A percentile compares a stretch with the other conserved stretches of the same genome.
Evolutionary conservation across 2,797 vertebrate genomes (phyloP).

Genomic region (Lacerta agilis): DNA sequence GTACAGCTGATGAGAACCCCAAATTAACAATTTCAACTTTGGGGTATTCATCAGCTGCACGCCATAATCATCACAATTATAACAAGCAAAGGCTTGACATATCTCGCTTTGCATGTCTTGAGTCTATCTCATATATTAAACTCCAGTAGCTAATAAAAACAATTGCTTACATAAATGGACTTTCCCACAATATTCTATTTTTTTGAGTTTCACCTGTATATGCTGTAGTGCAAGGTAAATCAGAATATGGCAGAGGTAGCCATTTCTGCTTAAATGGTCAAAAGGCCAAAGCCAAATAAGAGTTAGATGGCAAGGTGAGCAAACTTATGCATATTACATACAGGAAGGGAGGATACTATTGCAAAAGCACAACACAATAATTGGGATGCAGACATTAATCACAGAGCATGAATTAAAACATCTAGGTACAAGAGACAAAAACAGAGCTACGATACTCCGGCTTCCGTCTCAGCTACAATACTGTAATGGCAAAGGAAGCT

Average conservation of each 20-base stretch:
- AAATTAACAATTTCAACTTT: too few relatives aligned
- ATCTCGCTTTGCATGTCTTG: too few relatives aligned
- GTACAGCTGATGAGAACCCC: too few relatives aligned
- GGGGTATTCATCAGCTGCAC: too few relatives aligned
- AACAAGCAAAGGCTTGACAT: too few relatives aligned
- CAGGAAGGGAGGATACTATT: constrained; percentile 50
- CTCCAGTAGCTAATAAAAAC: too few relatives aligned
- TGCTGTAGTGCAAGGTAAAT: not conserved
- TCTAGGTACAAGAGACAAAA: constrained; percentile 16
- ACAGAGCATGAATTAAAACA: constrained; percentile 33
- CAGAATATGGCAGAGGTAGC: not conserved
- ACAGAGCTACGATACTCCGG: constrained; percentile 12
- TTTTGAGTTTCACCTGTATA: too few relatives aligned
- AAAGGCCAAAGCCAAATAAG: constrained; percentile 27
- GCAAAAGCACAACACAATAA: constrained; percentile 30
- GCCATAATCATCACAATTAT: too few relatives aligned
- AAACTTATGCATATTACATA: constrained; percentile 43
- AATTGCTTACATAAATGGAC: too few relatives aligned
- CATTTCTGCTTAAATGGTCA: constrained; percentile 10
- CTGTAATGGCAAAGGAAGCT: not conserved
- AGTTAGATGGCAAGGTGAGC: constrained; percentile 33
- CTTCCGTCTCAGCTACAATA: constrained; percentile 32
- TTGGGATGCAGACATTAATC: constrained; percentile 36
- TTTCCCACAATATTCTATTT: too few relatives aligned
- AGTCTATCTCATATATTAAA: too few relatives aligned